Evolutionary conservation across 2,797 vertebrate species (phyloP).

Genomic region (Hirundo rustica): DNA sequence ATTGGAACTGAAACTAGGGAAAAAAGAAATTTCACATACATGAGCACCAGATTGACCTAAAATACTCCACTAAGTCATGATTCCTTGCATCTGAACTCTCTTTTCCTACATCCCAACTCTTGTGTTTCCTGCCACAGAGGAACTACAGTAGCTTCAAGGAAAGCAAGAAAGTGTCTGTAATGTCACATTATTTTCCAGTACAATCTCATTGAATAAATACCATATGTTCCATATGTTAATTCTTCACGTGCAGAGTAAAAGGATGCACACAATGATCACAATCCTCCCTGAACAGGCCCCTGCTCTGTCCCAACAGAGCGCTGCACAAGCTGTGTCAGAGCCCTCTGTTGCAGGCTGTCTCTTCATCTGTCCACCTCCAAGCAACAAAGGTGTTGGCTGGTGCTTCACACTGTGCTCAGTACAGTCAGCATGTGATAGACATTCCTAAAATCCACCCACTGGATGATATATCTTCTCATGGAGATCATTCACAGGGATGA

Average conservation of each 20-base stretch:
- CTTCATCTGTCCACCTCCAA: background rate
- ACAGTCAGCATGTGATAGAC: accelerated
- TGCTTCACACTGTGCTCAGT: background rate
- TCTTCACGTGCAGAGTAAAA: background rate
- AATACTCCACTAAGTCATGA: background rate
- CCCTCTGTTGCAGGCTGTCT: background rate
- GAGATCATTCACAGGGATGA: background rate
- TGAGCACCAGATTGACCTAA: background rate
- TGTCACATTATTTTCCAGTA: background rate
- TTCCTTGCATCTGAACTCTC: background rate
- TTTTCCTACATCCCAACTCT: background rate
- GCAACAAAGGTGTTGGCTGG: background rate
- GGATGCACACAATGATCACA: too few relatives aligned
- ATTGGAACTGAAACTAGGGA: background rate
- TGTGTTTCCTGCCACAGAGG: background rate
- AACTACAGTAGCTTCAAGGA: background rate
- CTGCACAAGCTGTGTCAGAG: background rate
- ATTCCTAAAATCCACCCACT: background rate
- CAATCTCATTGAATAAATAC: background rate
- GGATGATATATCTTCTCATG: background rate
- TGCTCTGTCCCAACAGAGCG: background rate
- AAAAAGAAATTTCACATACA: background rate
- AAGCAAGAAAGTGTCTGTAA: background rate
- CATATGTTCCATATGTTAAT: background rate
- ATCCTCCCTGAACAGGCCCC: background rate